Conservation (phyloP, 2,113 vertebrate species). For the Narcine bancroftii region DNA sequence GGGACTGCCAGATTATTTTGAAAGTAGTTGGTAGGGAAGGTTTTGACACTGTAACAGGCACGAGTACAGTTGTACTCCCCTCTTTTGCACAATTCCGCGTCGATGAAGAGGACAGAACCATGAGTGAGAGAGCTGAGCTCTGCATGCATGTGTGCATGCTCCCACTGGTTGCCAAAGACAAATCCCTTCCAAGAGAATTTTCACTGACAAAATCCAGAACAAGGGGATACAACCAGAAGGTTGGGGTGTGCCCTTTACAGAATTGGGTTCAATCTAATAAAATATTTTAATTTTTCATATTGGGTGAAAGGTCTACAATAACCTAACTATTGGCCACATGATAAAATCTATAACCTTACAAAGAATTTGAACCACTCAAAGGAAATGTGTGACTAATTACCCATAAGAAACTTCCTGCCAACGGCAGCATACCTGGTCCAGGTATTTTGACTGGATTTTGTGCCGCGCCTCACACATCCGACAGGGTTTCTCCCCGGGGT, state of each 20-base stretch:
- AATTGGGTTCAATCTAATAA: neutral
- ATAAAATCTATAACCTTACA: neutral
- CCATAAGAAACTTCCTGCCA: neutral
- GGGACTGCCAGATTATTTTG: too few relatives aligned
- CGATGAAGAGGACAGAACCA: too few relatives aligned
- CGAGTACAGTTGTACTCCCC: too few relatives aligned
- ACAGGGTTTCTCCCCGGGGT: conserved; percentile 66
- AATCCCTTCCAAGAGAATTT: neutral
- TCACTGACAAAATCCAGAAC: neutral
- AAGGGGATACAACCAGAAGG: neutral
- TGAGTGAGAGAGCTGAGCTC: too few relatives aligned
- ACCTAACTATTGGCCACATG: neutral
- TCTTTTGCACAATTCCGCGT: too few relatives aligned
- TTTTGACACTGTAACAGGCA: too few relatives aligned
- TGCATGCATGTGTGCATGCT: too few relatives aligned
- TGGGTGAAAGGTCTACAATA: neutral
- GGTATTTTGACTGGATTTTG: conserved; percentile 93
- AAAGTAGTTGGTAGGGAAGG: too few relatives aligned
- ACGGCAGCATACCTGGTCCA: conserved; percentile 73
- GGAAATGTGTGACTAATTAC: too few relatives aligned
- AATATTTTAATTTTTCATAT: neutral
- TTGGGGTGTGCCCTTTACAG: too few relatives aligned
- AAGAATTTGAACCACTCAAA: neutral
- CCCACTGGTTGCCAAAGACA: too few relatives aligned
- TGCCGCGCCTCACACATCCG: conserved; percentile 89